phyloP scores from a whole-genome alignment of 2,888 invertebrate species.

The Oegoconia quadripuncta region DNA sequence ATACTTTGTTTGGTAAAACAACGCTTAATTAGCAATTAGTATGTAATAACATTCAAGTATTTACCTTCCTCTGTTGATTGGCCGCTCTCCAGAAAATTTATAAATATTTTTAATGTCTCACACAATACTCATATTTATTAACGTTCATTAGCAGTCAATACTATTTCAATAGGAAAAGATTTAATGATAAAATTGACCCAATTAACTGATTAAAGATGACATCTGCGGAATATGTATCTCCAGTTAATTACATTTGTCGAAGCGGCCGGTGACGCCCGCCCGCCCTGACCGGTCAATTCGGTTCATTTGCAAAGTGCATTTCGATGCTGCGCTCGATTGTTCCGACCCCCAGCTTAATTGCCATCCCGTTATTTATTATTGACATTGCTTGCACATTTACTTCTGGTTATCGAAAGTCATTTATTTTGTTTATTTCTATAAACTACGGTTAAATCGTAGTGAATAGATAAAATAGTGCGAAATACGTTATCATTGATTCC shows the following conservation, averaged over 20 bases:
- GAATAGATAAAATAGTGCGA: slow-evolving; percentile 8
- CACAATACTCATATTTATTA: neutral
- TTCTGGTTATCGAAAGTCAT: slow-evolving; percentile 44
- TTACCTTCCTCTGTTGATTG: no score
- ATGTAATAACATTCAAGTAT: no score
- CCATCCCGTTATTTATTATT: slow-evolving; percentile 68
- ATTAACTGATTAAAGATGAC: slow-evolving; percentile 31
- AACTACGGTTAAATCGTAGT: slow-evolving; percentile 29
- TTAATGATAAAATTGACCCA: slow-evolving; percentile 6
- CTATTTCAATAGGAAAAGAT: no score
- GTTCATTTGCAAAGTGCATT: slow-evolving; percentile 79
- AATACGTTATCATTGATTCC: slow-evolving; percentile 6
- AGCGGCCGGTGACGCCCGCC: slow-evolving; percentile 28
- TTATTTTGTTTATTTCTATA: slow-evolving; percentile 34
- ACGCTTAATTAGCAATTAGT: no score
- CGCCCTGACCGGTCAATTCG: slow-evolving; percentile 41
- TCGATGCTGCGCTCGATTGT: slow-evolving; percentile 69
- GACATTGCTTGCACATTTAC: slow-evolving; percentile 58
- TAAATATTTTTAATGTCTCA: no score
- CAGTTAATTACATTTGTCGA: slow-evolving; percentile 67
- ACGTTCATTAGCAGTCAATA: no score
- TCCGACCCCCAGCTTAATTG: slow-evolving; percentile 69
- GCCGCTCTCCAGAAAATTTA: no score
- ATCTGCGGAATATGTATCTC: slow-evolving; percentile 53
- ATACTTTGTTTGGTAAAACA: no score